A percentile compares a stretch with the other conserved stretches of the same genome.
phyloP scores from a whole-genome alignment of 1,140 invertebrate genomes.

The Orius laevigatus region DNA sequence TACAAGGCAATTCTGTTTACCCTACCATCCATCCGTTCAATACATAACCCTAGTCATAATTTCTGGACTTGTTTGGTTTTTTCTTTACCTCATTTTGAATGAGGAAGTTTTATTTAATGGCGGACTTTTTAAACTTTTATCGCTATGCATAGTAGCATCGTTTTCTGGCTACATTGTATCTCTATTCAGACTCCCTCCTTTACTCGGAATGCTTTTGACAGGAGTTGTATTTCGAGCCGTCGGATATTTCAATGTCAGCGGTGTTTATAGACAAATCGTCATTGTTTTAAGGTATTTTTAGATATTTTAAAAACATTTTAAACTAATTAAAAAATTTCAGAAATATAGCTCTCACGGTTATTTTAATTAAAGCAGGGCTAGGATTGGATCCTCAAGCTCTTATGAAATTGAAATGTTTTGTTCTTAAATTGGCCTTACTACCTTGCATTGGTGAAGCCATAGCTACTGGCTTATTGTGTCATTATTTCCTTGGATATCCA shows the following conservation, averaged over 20 bases:
- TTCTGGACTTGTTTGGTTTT: slow-evolving; percentile 6
- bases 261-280: slow-evolving; percentile 16
- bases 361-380: slow-evolving; percentile 54
- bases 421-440: slow-evolving; percentile 41
- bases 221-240: slow-evolving; percentile 18
- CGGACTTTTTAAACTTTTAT: slow-evolving; percentile 55
- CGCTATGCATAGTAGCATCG: slow-evolving; percentile 22
- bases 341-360: slow-evolving; percentile 49
- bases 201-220: slow-evolving; percentile 22
- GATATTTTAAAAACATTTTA: not conserved
- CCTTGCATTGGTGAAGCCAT: slow-evolving; percentile 48
- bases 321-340: slow-evolving; percentile 25
- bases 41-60: no score
- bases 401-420: slow-evolving; percentile 35
- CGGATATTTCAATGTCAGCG: slow-evolving; percentile 18
- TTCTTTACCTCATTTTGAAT: slow-evolving; percentile 45
- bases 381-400: slow-evolving; percentile 49
- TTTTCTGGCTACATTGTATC: slow-evolving; percentile 11
- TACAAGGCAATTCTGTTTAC: no score
- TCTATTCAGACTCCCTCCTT: slow-evolving; percentile 16
- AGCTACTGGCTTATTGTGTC: slow-evolving; percentile 34
- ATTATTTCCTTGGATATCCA: slow-evolving; percentile 44
- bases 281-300: slow-evolving; percentile 17
- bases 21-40: no score
- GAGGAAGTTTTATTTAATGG: slow-evolving; percentile 55